A percentile compares a stretch with the other conserved stretches of the same genome.
Conservation (phyloP, 2,888 invertebrate species). For the Drosophila paramelanica region DNA sequence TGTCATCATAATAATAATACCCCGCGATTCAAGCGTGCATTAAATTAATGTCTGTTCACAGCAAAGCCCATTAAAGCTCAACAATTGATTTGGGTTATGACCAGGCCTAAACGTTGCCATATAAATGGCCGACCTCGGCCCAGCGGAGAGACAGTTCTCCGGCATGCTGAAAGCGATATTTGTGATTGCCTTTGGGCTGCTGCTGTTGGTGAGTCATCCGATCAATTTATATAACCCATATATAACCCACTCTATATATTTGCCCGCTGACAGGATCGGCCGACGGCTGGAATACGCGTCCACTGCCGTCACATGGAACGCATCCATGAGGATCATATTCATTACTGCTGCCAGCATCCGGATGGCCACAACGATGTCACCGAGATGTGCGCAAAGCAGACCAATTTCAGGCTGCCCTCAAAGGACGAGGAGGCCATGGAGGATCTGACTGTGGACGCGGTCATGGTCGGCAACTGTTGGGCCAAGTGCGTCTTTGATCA, state of each 20-base stretch:
- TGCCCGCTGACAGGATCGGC: background rate
- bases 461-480: slow-evolving; percentile 63
- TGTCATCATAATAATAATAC: slow-evolving; percentile 48
- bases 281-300: slow-evolving; percentile 18
- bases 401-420: slow-evolving; percentile 64
- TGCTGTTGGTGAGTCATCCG: slow-evolving; percentile 14
- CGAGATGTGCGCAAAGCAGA: slow-evolving; percentile 60
- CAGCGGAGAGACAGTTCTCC: background rate
- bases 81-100: slow-evolving; percentile 40
- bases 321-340: slow-evolving; percentile 74
- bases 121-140: slow-evolving; percentile 30
- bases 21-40: slow-evolving; percentile 16
- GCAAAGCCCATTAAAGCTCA: slow-evolving; percentile 52
- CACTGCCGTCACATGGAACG: slow-evolving; percentile 59
- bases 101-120: slow-evolving; percentile 18
- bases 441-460: slow-evolving; percentile 67
- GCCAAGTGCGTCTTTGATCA: slow-evolving; percentile 72
- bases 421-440: slow-evolving; percentile 62
- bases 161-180: slow-evolving; percentile 40
- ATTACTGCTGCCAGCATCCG: slow-evolving; percentile 75
- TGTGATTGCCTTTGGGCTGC: slow-evolving; percentile 12
- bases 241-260: too few relatives aligned
- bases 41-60: slow-evolving; percentile 58
- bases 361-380: slow-evolving; percentile 72
- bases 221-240: too few relatives aligned